A percentile compares a stretch with the other conserved stretches of the same genome.
phyloP scores from a whole-genome alignment of 2,888 invertebrate genomes.

The Drosophila nigritarsus region DNA sequence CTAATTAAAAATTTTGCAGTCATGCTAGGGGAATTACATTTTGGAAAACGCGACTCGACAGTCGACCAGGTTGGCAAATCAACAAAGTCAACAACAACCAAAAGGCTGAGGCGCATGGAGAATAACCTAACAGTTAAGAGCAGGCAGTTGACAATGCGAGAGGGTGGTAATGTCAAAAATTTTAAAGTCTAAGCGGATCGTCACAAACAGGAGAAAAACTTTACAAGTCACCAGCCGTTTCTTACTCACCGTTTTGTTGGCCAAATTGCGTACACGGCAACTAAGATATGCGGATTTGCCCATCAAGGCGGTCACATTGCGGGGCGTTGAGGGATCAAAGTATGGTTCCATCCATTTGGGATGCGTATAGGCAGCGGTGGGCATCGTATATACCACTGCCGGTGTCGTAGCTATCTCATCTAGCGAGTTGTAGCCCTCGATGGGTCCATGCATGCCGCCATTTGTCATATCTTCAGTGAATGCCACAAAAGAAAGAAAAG shows the following conservation, averaged over 20 bases:
- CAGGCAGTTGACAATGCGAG: not conserved
- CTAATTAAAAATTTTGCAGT: slow-evolving; percentile 79
- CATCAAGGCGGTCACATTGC: slow-evolving; percentile 92
- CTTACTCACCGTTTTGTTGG: slow-evolving; percentile 85
- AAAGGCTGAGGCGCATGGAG: slow-evolving; percentile 6
- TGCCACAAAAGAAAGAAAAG: not conserved
- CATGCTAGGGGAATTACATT: slow-evolving; percentile 78
- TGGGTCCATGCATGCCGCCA: slow-evolving; percentile 84
- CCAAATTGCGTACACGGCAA: slow-evolving; percentile 85
- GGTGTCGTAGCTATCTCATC: slow-evolving; percentile 74
- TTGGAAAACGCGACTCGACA: slow-evolving; percentile 53
- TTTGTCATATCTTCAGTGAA: slow-evolving; percentile 82
- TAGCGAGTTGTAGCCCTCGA: slow-evolving; percentile 84
- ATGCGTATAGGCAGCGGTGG: slow-evolving; percentile 81
- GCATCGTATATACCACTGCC: slow-evolving; percentile 64
- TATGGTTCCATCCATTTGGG: slow-evolving; percentile 87
- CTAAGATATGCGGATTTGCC: slow-evolving; percentile 88
- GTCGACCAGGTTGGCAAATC: slow-evolving; percentile 71
- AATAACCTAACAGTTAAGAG: slow-evolving; percentile 33
- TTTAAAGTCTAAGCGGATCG: slow-evolving; percentile 66
- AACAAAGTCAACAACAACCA: slow-evolving; percentile 62
- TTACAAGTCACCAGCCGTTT: slow-evolving; percentile 23
- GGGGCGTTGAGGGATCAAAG: slow-evolving; percentile 90
- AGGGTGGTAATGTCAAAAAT: slow-evolving; percentile 52
- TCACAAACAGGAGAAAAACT: slow-evolving; percentile 49